Base-by-base conservation (phyloP, 2,797 vertebrate species). In the Fratercula arctica region DNA sequence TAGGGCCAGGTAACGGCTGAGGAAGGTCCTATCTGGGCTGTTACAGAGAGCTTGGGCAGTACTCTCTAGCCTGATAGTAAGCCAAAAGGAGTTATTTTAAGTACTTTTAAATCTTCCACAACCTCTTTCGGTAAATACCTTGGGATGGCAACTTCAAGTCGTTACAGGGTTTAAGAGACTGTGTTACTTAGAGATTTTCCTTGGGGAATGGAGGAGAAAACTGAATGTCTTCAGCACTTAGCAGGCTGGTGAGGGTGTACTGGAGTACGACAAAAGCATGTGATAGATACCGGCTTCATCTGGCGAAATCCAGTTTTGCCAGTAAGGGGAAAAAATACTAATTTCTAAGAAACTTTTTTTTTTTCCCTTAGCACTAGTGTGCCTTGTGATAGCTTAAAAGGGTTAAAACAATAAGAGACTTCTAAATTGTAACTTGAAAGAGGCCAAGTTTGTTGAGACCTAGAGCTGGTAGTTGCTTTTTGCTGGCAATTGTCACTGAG, bases 21-120 rank as follows among this genome's bases (percentile, higher is more conserved):
- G 61, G 26, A 31, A 76, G 29, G 69, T 57, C 39, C 39, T 7
- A 0, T 48, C 33, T 29, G 81, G 23, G 25, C 5, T 39, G 19
- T 48, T 54, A 21, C 11, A 39, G 46, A 13, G 43, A 56, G 9
- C 51, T 10, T 0, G 1, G 11, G 45, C 37, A 9, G 29, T 37
- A 23, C 33, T 69, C 3, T 0, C 0, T 17, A 21, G 54, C 53
- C 41, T 20, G 16, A 7, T 16, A 12, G 11, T 2, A 6, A 64
- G 25, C 57, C 70, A 16, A 16, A 64, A 53, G n/a, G 50, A 57
- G 51, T 2, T 64, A 4, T 25, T 69, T 29, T 35, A 73, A 73
- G 7, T 10, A 20, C 63, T 87, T 75, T 23, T 11, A 31, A 45
- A 33, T 53, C 23, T 43, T 33, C 37, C 31, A 33, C 26, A 25